phyloP scores from a whole-genome alignment of 2,113 vertebrate species.

The Lagopus muta region DNA sequence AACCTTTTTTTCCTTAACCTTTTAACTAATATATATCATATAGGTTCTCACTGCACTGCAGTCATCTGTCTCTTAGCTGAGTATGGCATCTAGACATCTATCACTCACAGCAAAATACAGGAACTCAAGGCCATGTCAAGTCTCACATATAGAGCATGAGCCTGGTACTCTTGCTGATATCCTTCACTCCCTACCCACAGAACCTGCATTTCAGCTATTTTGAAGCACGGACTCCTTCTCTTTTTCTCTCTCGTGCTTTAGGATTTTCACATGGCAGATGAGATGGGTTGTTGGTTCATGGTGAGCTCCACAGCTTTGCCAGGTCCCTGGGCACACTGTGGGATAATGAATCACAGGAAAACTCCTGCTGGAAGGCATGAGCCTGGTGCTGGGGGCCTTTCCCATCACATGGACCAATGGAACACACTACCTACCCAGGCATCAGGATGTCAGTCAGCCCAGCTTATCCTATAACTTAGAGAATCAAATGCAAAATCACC shows the following conservation, averaged over 20 bases:
- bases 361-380: neutral
- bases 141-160: neutral
- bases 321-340: neutral
- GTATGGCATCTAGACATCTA: neutral
- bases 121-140: neutral
- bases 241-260: neutral
- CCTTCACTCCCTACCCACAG: neutral
- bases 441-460: neutral
- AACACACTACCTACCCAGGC: neutral
- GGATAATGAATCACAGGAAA: neutral
- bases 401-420: neutral
- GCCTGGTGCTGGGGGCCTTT: neutral
- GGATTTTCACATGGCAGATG: neutral
- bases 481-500: neutral
- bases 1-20: neutral
- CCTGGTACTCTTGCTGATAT: neutral
- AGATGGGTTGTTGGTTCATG: neutral
- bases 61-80: constrained; percentile 8
- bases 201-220: constrained; percentile 1
- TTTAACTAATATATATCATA: constrained; percentile 2
- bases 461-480: neutral
- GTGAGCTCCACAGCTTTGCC: neutral
- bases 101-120: neutral
- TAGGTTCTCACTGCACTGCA: neutral
- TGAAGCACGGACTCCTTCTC: neutral